Evolutionary conservation across 1,140 invertebrate species (phyloP).

Genomic region (Oreohelix idahoensis): DNA sequence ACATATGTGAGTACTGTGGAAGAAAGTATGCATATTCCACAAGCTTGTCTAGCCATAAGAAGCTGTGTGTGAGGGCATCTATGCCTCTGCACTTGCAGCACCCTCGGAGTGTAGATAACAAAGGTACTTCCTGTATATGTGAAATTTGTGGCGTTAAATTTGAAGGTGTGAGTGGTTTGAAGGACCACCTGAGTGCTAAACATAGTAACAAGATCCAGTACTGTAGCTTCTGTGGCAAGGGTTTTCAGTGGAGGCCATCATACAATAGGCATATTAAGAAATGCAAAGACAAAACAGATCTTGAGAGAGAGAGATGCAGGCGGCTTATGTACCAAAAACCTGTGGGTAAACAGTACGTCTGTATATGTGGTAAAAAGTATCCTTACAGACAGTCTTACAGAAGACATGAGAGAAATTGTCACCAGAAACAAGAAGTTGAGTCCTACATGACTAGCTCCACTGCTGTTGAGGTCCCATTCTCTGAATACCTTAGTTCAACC

Average conservation of each 20-base stretch:
- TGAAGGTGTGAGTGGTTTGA: constrained; percentile 15
- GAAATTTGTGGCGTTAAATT: constrained; percentile 21
- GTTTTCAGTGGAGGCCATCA: constrained; percentile 29
- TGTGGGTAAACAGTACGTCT: not conserved
- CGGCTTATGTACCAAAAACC: not conserved
- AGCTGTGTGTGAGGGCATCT: not conserved
- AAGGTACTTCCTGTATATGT: not conserved
- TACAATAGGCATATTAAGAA: constrained; percentile 30
- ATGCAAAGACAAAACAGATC: constrained; percentile 23
- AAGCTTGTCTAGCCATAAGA: constrained; percentile 21
- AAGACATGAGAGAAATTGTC: constrained; percentile 23
- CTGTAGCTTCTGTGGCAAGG: constrained; percentile 11
- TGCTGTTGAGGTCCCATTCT: not conserved
- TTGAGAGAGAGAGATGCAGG: not conserved
- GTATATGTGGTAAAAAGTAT: constrained; percentile 25
- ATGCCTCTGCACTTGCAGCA: constrained; percentile 1
- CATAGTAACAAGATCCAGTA: constrained; percentile 1
- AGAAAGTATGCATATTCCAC: constrained; percentile 23
- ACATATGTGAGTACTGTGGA: constrained; percentile 18
- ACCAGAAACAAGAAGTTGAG: not conserved
- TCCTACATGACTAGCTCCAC: not conserved
- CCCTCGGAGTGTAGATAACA: not conserved
- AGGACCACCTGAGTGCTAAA: constrained; percentile 26
- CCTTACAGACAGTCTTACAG: constrained; percentile 17
- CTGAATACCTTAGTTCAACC: not conserved